Conservation (phyloP, 2,888 invertebrate species). For the Apamea sordens region DNA sequence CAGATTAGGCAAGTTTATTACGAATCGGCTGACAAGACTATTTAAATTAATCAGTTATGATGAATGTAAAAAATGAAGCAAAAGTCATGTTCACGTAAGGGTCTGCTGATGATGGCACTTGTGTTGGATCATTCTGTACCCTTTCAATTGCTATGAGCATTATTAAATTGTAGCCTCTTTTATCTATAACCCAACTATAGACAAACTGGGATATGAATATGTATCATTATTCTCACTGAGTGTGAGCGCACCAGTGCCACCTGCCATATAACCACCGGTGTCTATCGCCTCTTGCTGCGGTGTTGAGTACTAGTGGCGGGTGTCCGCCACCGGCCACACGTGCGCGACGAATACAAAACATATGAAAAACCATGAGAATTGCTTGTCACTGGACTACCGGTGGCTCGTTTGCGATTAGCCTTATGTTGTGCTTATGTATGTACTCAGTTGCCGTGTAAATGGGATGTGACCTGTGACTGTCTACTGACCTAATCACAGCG, state of each 20-base stretch:
- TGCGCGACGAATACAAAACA: background rate
- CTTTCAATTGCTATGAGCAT: background rate
- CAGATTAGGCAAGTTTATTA: conserved; percentile 14
- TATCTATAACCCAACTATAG: background rate
- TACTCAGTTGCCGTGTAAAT: conserved; percentile 1
- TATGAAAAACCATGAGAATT: background rate
- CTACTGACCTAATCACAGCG: background rate
- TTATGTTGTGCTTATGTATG: background rate
- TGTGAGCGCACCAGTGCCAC: no score
- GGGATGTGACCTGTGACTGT: background rate
- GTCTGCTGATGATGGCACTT: background rate
- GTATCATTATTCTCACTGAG: background rate
- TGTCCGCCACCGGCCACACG: no score
- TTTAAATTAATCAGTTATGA: background rate
- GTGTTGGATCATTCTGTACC: background rate
- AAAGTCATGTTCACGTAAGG: no score
- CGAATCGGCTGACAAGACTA: background rate
- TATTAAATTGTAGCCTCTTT: background rate
- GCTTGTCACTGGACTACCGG: background rate
- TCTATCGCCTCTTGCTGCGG: no score
- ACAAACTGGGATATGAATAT: background rate
- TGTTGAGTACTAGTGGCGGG: no score
- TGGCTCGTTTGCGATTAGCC: background rate
- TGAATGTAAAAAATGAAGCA: no score
- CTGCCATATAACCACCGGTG: no score